Evolutionary conservation across 2,888 invertebrate species (phyloP), one percentile per base, ranked within the genome.

Genomic region (Stratiomys singularior): DNA sequence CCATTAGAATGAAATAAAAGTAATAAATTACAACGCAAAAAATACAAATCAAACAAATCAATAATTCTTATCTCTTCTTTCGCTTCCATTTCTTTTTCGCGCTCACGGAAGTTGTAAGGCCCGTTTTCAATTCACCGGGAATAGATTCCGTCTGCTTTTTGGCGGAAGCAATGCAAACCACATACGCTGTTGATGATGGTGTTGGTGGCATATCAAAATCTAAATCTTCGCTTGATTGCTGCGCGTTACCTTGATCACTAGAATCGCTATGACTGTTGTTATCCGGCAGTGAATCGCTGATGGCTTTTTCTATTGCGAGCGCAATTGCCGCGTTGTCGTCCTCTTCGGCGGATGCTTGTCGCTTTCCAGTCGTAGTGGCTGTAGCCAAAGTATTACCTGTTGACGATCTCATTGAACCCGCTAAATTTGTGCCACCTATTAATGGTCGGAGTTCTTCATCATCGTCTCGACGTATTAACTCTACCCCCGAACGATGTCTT

Each of bases 31-130:
- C 82, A 80, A 87, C 82, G 84, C 85, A 85, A 83, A 85, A 86
- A 82, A 86, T 85, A 85, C 85, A 87, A 85, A 86, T 84, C 84
- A 87, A 86, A 85, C 85, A 86, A 83, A 87, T 86, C 81, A 86
- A 86, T 87, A 87, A 87, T 84, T 86, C 87, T 87, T 87, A 87
- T 87, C 87, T 87, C 78, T 86, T 87, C 80, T 87, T 87, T 23
- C 86, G 85, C 81, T 86, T 86, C 1, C 86, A 84, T 84, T 87
- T 87, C 84, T 87, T 87, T 82, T 87, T 87, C 82, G 81, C 82
- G 81, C 82, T 83, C 78, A 47, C 76, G 66, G 77, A 46, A 46
- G 25, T 69, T 72, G 56, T 37, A 27, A 21, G 44, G 58, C 56
- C 66, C 78, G 60, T 76, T 78, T 23, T 79, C 58, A 74, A 47